Evolutionary conservation across 2,888 invertebrate genomes (phyloP).

Genomic region (Axea sp.): DNA sequence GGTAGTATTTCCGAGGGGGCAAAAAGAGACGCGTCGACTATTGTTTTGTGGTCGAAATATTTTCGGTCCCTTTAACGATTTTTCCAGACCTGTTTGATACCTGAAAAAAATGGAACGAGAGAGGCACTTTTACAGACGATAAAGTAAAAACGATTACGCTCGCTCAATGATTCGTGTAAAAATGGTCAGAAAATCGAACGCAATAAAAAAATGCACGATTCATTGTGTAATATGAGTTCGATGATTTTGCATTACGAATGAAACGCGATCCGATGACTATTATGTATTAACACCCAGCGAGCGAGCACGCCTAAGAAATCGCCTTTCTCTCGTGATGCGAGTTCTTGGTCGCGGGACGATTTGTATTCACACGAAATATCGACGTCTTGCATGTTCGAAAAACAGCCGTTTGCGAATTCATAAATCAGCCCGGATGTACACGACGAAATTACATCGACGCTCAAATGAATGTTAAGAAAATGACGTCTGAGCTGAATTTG

Average conservation of each 20-base stretch:
- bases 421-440: no score
- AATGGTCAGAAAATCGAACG: not conserved
- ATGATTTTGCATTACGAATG: slow-evolving; percentile 49
- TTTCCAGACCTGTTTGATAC: not conserved
- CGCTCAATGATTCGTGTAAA: slow-evolving; percentile 12
- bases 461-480: no score
- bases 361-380: slow-evolving; percentile 61
- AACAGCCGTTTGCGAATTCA: slow-evolving; percentile 34
- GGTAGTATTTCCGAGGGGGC: slow-evolving; percentile 3
- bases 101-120: no score
- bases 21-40: slow-evolving; percentile 25
- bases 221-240: slow-evolving; percentile 32
- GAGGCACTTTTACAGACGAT: no score
- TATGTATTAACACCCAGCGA: slow-evolving; percentile 58
- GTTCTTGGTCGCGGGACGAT: slow-evolving; percentile 55
- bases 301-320: slow-evolving; percentile 47
- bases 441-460: no score
- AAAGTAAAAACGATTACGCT: no score
- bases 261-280: slow-evolving; percentile 42
- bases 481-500: no score
- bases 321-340: slow-evolving; percentile 60
- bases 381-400: slow-evolving; percentile 41
- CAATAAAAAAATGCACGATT: slow-evolving; percentile 29
- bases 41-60: slow-evolving; percentile 5
- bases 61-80: not conserved